phyloP scores from a whole-genome alignment of 2,797 vertebrate species.

The Mormyrus proboscirostris region DNA sequence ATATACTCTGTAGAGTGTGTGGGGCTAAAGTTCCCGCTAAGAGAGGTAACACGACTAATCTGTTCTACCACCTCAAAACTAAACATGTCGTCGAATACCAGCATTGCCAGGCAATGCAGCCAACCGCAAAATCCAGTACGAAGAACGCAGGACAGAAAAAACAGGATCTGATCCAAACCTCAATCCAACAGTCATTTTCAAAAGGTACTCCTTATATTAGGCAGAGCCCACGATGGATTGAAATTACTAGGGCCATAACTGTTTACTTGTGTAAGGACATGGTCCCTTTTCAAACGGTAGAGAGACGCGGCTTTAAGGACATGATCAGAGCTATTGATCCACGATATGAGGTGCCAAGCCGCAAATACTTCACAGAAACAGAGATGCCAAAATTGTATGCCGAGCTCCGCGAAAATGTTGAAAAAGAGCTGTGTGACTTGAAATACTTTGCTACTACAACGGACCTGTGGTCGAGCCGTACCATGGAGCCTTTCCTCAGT shows the following conservation, averaged over 20 bases:
- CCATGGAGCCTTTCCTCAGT: no score
- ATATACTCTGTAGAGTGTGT: background rate
- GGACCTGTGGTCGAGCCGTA: no score
- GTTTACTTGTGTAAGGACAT: background rate
- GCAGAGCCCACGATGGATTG: background rate
- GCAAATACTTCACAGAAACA: no score
- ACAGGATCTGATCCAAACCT: background rate
- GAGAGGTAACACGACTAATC: background rate
- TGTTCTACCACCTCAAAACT: conserved; percentile 18
- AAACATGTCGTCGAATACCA: conserved; percentile 17
- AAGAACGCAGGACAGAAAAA: background rate
- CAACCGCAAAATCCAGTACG: background rate
- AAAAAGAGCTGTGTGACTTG: no score
- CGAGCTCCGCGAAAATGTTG: no score
- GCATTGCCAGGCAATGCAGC: conserved; percentile 5
- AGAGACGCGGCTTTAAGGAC: no score
- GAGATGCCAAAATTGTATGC: no score
- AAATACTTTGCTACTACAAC: no score
- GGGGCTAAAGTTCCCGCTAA: background rate
- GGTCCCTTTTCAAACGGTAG: background rate
- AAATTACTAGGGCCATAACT: background rate
- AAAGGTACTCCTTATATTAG: background rate
- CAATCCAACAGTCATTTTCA: background rate
- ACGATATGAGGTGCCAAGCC: no score
- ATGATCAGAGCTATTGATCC: no score